Conservation (phyloP, 2,113 vertebrate species). For the Lophura nycthemera region DNA sequence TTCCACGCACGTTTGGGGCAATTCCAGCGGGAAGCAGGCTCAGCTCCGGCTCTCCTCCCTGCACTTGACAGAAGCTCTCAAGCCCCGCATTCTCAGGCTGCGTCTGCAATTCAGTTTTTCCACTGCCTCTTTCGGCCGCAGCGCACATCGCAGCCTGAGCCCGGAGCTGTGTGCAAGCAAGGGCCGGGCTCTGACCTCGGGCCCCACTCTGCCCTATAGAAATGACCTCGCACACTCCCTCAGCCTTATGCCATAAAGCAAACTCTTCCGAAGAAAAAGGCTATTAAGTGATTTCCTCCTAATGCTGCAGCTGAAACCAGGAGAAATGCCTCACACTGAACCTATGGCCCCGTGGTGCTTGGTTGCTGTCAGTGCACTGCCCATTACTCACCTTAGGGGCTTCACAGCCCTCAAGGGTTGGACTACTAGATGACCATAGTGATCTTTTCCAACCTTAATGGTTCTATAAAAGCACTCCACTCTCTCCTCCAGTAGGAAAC, state of each 20-base stretch:
- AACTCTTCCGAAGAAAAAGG: constrained; percentile 21
- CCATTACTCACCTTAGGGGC: accelerated
- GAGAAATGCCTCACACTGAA: background rate
- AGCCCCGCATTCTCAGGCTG: background rate
- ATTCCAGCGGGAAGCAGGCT: background rate
- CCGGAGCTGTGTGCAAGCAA: accelerated
- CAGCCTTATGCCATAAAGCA: background rate
- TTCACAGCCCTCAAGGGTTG: background rate
- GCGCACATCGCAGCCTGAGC: background rate
- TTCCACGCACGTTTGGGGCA: background rate
- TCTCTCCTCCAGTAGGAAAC: background rate
- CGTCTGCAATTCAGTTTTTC: background rate
- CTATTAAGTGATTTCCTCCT: constrained; percentile 42
- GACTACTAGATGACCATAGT: too few species aligned
- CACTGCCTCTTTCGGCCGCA: constrained; percentile 10
- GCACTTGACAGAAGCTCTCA: constrained; percentile 12
- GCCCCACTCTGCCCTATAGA: background rate
- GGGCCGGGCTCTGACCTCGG: accelerated
- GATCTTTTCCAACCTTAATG: too few species aligned
- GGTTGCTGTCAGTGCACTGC: background rate
- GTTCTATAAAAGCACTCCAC: background rate
- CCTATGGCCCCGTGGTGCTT: background rate
- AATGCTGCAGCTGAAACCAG: constrained; percentile 16
- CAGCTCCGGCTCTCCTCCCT: background rate
- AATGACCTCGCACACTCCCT: background rate